Conservation (phyloP, 2,888 invertebrate species). For the Lasioglossum pauxillum region DNA sequence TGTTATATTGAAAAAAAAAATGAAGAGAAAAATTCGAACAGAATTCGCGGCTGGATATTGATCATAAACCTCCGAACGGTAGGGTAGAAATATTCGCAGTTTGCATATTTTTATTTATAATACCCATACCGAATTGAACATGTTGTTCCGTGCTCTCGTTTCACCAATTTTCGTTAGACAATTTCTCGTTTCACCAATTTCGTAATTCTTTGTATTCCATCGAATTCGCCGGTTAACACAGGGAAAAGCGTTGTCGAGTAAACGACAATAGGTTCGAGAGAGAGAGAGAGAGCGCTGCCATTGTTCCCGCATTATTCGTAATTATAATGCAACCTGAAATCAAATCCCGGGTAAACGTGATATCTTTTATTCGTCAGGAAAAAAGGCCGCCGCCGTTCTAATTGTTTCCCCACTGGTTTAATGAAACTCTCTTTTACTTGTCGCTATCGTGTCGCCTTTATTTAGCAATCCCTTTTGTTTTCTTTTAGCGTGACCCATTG, state of each 20-base stretch:
- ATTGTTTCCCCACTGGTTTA: conserved; percentile 44
- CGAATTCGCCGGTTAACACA: background rate
- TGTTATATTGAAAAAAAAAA: background rate
- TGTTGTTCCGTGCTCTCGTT: background rate
- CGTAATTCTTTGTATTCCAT: background rate
- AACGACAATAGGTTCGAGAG: background rate
- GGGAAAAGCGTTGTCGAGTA: background rate
- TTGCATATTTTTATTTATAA: background rate
- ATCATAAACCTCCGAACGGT: background rate
- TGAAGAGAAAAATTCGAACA: background rate
- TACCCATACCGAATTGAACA: background rate
- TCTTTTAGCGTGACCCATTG: conserved; percentile 43
- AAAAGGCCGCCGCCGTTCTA: background rate
- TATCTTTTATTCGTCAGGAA: conserved; percentile 14
- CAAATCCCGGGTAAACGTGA: conserved; percentile 15
- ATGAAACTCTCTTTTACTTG: conserved; percentile 38
- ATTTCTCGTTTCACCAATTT: background rate
- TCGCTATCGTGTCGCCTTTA: conserved; percentile 37
- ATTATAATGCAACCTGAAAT: background rate
- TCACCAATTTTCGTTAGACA: background rate
- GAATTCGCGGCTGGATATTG: background rate
- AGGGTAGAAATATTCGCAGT: background rate
- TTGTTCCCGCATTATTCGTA: background rate
- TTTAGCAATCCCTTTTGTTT: conserved; percentile 43
- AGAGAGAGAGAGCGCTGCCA: background rate